Evolutionary conservation across 2,113 vertebrate genomes (phyloP), one percentile per base, ranked within the genome.

Genomic region (Paracanthobrama guichenoti): DNA sequence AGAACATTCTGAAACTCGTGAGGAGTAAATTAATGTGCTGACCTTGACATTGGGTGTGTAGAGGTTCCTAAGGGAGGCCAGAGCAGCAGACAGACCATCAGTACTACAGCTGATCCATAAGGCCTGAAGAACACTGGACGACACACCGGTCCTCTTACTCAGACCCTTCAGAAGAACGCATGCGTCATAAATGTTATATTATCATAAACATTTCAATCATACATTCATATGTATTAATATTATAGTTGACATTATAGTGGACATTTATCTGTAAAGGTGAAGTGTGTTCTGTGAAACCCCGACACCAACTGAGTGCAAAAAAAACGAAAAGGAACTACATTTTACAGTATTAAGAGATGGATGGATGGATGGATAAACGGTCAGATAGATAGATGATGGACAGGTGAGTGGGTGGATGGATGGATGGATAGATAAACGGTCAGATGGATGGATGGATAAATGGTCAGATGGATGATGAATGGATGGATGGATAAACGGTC

Each of bases 41-140:
- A 88, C 87, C 87, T 88, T 88, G 71, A 88, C 87, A 24, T 88
- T 88, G 48, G 87, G 87, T 81, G 87, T 88, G 81, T 88, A 88
- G 11, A 88, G 76, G 71, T 88, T 88, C 62, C 87, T 86, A 3
- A 88, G 81, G 1, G 87, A 88, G 4, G 84, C 84, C 84, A 88
- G 46, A 35, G 87, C 87, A 76, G 87, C 87, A 72, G 87, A 88
- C 26, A 88, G 77, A 42, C 84, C 85, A 48, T 88, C 87, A 26
- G 84, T 86, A 18, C 87, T 88, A 16, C 69, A 84, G 81, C 77
- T 88, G 55, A 86, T 71, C 87, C 87, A 88, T 42, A 88, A 81
- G 10, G 84, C 84, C 62, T 88, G 87, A 13, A 88, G 87, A 69
- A 88, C 84, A 62, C 87, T 88, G 71, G 87, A 88, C 2, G 87